Evolutionary conservation across 2,888 invertebrate species (phyloP).

Genomic region (Patella depressa): DNA sequence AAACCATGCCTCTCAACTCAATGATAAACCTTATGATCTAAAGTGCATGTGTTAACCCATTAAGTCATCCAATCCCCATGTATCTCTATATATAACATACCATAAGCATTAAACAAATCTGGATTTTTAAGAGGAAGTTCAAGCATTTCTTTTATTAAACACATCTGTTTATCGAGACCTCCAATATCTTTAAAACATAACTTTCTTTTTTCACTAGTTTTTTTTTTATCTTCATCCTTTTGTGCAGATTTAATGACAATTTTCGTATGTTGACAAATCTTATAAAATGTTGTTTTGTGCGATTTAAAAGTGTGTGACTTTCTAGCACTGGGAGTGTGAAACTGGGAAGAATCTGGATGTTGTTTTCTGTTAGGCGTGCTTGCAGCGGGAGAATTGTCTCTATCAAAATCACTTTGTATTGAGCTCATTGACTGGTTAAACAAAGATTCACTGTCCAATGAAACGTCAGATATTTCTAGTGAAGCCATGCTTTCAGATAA

Average conservation of each 20-base stretch:
- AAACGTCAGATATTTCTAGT: constrained; percentile 31
- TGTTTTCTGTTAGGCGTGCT: constrained; percentile 18
- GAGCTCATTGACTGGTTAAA: constrained; percentile 8
- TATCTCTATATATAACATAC: constrained; percentile 42
- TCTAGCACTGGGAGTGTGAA: constrained; percentile 33
- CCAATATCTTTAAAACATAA: constrained; percentile 48
- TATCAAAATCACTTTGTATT: constrained; percentile 5
- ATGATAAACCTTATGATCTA: too few relatives aligned
- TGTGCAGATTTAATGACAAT: constrained; percentile 23
- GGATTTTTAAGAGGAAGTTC: constrained; percentile 52
- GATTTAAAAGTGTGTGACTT: neutral
- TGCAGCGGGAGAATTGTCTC: constrained; percentile 1
- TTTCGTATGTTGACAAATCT: constrained; percentile 38
- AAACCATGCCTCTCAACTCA: too few relatives aligned
- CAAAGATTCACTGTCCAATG: constrained; percentile 19
- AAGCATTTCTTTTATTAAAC: constrained; percentile 49
- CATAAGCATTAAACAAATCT: constrained; percentile 51
- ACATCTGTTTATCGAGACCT: constrained; percentile 55
- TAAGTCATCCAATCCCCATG: neutral
- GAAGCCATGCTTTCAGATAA: constrained; percentile 32
- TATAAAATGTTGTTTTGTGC: constrained; percentile 31
- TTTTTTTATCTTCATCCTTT: neutral
- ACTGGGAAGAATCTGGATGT: constrained; percentile 7
- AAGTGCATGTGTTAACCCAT: neutral
- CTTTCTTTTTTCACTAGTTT: neutral